Evolutionary conservation across 2,888 invertebrate species (phyloP).

Genomic region (Hylaea fasciaria): DNA sequence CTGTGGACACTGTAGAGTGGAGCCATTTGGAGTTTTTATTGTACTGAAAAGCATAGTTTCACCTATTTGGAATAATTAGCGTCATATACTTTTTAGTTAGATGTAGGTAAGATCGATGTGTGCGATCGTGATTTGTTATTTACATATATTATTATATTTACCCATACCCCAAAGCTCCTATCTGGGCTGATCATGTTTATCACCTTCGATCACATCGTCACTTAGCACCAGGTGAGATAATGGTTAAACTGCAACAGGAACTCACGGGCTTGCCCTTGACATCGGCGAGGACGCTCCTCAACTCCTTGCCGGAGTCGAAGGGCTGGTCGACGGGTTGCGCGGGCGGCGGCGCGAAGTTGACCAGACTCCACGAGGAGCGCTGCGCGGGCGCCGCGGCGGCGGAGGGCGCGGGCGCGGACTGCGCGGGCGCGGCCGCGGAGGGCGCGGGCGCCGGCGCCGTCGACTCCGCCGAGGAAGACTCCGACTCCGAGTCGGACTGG

Average conservation of each 20-base stretch:
- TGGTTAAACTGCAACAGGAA: conserved; percentile 27
- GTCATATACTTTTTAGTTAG: no score
- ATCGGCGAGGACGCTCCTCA: conserved; percentile 84
- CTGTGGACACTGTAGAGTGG: no score
- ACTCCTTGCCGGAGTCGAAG: conserved; percentile 82
- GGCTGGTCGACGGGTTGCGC: conserved; percentile 69
- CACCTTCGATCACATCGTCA: no score
- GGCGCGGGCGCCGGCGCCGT: conserved; percentile 85
- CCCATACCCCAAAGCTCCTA: no score
- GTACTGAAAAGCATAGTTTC: no score
- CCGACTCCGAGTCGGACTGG: conserved; percentile 62
- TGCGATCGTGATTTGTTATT: no score
- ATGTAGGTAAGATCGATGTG: no score
- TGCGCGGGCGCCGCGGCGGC: conserved; percentile 62
- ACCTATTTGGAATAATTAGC: no score
- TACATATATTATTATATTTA: no score
- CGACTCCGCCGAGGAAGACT: conserved; percentile 87
- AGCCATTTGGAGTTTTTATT: no score
- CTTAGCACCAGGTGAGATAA: no score
- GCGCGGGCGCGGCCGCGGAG: conserved; percentile 52
- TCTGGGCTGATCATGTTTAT: no score
- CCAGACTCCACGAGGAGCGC: conserved; percentile 79
- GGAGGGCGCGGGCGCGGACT: conserved; percentile 54
- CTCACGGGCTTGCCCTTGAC: conserved; percentile 79
- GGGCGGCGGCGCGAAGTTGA: conserved; percentile 73